These are phyloP conservation scores for Prietella phreatophila DNA, from an alignment of 2,113 vertebrate genomes.

Conservation along the genomic window DNA sequence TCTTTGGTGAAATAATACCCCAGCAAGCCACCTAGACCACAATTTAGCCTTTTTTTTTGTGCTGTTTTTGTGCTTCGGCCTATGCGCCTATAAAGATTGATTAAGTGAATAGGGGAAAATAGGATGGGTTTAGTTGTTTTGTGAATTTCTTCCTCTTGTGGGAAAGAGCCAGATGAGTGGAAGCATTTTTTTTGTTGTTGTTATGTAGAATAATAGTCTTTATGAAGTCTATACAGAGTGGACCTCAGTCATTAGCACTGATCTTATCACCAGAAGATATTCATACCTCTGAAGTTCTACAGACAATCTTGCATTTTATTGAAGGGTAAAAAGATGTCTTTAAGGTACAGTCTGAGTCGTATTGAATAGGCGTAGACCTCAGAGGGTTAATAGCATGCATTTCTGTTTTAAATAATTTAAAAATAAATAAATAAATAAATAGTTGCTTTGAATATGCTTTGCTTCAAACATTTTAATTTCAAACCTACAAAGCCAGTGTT, in stretches of 20 bases:
- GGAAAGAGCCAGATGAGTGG: slow-evolving; percentile 37
- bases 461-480: slow-evolving; percentile 38
- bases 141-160: slow-evolving; percentile 35
- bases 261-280: background rate
- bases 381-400: background rate
- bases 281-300: slow-evolving; percentile 3
- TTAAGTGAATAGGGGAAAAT: slow-evolving; percentile 31
- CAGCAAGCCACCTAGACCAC: slow-evolving; percentile 74
- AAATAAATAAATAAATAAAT: background rate
- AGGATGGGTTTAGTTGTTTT: slow-evolving; percentile 41
- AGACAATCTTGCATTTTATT: background rate
- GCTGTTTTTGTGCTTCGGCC: slow-evolving; percentile 34
- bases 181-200: slow-evolving; percentile 17
- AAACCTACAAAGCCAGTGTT: slow-evolving; percentile 50
- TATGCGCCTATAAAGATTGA: slow-evolving; percentile 22
- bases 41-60: slow-evolving; percentile 57
- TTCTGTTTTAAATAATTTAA: slow-evolving; percentile 30
- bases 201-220: slow-evolving; percentile 46
- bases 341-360: too few relatives aligned
- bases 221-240: slow-evolving; percentile 29
- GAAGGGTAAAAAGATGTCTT: background rate
- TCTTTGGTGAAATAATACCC: slow-evolving; percentile 72
- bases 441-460: slow-evolving; percentile 34
- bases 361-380: background rate
- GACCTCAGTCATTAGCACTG: slow-evolving; percentile 32